phyloP scores from a whole-genome alignment of 2,797 vertebrate species.

The Harpagifer antarcticus region DNA sequence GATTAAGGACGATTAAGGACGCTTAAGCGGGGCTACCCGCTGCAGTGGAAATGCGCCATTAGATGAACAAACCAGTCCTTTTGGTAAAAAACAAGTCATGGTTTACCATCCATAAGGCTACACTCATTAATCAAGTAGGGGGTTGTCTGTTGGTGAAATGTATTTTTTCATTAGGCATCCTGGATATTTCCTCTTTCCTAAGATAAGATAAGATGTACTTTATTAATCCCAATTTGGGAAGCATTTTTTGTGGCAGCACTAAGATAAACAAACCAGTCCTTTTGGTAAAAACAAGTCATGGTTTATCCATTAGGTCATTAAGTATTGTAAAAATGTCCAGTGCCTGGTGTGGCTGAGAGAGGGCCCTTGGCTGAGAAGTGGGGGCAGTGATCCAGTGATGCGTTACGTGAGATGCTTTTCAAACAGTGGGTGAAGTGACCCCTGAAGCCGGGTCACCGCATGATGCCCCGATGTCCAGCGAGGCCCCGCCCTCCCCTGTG shows the following conservation, averaged over 20 bases:
- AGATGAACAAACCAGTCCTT: background rate
- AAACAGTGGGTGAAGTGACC: conserved; percentile 82
- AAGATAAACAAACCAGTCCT: background rate
- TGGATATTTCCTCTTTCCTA: background rate
- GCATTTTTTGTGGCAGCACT: too few relatives aligned
- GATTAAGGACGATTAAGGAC: too few relatives aligned
- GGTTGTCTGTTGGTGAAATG: background rate
- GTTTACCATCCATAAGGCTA: background rate
- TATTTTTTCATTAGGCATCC: background rate
- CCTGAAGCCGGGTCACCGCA: conserved; percentile 79
- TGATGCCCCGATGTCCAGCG: conserved; percentile 77
- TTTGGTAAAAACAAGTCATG: background rate
- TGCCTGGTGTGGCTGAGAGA: conserved; percentile 44
- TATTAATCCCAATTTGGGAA: too few relatives aligned
- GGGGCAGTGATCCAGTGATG: conserved; percentile 68
- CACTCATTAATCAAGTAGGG: background rate
- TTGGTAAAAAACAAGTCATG: background rate
- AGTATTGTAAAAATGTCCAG: conserved; percentile 12
- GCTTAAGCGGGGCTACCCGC: too few relatives aligned
- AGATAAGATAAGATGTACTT: background rate
- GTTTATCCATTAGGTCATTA: conserved; percentile 2
- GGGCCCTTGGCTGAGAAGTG: conserved; percentile 44
- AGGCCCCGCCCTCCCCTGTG: conserved; percentile 66
- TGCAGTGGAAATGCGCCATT: too few relatives aligned
- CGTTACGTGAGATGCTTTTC: conserved; percentile 79